Base-by-base conservation (phyloP, 2,797 vertebrate genomes). In the Leontocebus nigricollis region DNA sequence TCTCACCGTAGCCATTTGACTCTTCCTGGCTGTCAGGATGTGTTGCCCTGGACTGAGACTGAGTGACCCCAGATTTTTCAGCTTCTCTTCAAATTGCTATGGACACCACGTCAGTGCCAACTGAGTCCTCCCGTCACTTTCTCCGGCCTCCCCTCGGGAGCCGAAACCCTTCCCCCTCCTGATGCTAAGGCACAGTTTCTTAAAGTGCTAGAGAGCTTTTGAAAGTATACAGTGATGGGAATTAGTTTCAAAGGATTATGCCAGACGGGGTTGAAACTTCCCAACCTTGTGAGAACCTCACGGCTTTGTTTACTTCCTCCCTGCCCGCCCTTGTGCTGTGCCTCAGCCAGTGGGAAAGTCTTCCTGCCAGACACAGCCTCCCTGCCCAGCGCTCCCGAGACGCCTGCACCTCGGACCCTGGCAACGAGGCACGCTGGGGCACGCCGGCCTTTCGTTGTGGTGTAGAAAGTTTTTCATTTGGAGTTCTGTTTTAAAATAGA, bases 81-180 rank as follows among this genome's bases (percentile, higher is more conserved):
- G 61, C 80, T 93, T 19, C 85, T 81, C 55, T 90, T 83, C n/a
- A 72, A 48, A 87, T 98, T 96, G 91, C 96, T 95, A 88, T 98
- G 98, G 97, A 96, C 96, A 97, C 76, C 0, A 73, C 67, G 15
- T 7, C 93, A 27, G 79, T 86, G 96, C 93, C 92, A 7, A 80
- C 13, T 90, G 88, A 91, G 79, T 82, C 86, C 73, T 77, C 36
- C 97, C 93, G 0, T 0, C 94, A 24, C 20, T 96, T 86, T 93
- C 41, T 48, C 4, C 80, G 55, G 5, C 59, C 73, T 88, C 75
- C 88, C 96, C 90, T n/a, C 44, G 52, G 85, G 76, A 14, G 4
- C 81, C 89, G 27, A 79, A 89, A n/a, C 36, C 59, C 75, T 86
- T 9, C 30, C 26, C 50, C 13, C 41, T 84, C 33, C 48, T 1